These are phyloP conservation scores for Actinernus sp. DNA, from an alignment of 92 coral and sea anemone genomes.

Conservation along the genomic window DNA sequence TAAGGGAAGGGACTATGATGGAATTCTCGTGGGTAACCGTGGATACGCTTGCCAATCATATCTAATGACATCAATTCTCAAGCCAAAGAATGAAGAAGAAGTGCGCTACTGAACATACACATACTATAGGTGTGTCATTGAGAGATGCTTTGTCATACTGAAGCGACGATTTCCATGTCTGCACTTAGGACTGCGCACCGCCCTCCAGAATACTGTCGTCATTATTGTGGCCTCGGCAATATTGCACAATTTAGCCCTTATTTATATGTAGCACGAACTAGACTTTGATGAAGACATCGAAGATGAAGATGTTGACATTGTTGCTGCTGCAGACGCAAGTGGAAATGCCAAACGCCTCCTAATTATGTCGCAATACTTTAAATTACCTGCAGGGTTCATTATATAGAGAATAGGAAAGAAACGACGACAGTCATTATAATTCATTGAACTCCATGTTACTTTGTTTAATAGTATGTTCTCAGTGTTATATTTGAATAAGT, in stretches of 20 bases:
- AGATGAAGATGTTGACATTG: slow-evolving; percentile 41
- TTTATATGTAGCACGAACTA: slow-evolving; percentile 18
- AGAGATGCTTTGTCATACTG: too few relatives aligned
- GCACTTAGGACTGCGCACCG: too few relatives aligned
- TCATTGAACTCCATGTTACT: slow-evolving; percentile 7
- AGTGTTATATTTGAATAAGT: too few relatives aligned
- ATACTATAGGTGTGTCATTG: too few relatives aligned
- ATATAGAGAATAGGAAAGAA: slow-evolving; percentile 11
- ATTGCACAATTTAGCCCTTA: slow-evolving; percentile 26
- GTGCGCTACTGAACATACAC: too few relatives aligned
- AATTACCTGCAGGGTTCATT: slow-evolving; percentile 17
- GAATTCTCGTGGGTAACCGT: too few relatives aligned
- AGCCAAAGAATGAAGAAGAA: too few relatives aligned
- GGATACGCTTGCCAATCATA: too few relatives aligned
- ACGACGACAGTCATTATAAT: slow-evolving; percentile 16
- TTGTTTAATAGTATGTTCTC: too few relatives aligned
- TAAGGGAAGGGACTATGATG: too few relatives aligned
- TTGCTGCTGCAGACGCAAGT: slow-evolving; percentile 48
- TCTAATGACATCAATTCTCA: too few relatives aligned
- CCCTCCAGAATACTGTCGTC: slow-evolving; percentile 37
- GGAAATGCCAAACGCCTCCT: slow-evolving; percentile 35
- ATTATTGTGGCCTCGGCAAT: slow-evolving; percentile 23
- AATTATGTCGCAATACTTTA: slow-evolving; percentile 29
- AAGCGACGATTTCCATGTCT: too few relatives aligned
- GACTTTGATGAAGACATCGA: slow-evolving; percentile 48